These are phyloP conservation scores for Phymastichus coffea DNA, from an alignment of 1,140 invertebrate genomes.

Conservation along the genomic window DNA sequence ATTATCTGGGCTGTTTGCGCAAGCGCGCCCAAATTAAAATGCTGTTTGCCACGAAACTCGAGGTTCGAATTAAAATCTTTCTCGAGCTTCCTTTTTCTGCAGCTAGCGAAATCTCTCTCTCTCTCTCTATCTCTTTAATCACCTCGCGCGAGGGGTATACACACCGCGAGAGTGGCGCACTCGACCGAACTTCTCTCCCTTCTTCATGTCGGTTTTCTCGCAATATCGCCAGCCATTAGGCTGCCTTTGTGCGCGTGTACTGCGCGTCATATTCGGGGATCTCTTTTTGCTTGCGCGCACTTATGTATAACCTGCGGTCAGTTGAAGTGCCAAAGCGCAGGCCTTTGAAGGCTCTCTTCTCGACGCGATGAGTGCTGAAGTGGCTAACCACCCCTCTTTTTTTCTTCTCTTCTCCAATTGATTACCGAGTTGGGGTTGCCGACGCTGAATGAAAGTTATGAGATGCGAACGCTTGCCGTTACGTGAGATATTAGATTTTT, in stretches of 20 bases:
- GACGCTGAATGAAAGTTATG: no score
- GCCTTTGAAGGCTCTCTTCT: no score
- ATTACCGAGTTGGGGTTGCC: no score
- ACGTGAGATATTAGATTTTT: no score
- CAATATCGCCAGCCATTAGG: slow-evolving; percentile 24
- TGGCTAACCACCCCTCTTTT: no score
- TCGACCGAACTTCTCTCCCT: neutral
- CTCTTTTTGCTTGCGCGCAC: neutral
- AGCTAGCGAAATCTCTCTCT: slow-evolving; percentile 2
- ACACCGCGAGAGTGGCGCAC: slow-evolving; percentile 10
- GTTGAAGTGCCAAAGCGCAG: neutral
- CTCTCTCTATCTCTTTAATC: neutral
- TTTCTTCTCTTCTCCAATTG: no score
- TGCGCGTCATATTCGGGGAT: neutral
- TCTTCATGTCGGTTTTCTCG: slow-evolving; percentile 4
- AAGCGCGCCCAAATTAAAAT: slow-evolving; percentile 29
- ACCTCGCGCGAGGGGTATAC: neutral
- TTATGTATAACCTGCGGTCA: neutral
- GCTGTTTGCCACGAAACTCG: slow-evolving; percentile 22
- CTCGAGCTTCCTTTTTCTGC: neutral
- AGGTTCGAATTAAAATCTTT: slow-evolving; percentile 18
- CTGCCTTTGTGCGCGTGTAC: neutral
- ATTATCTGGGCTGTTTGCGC: no score
- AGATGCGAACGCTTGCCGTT: no score
- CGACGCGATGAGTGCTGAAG: no score